phyloP scores from a whole-genome alignment of 1,140 invertebrate species.

The Penaeus indicus region DNA sequence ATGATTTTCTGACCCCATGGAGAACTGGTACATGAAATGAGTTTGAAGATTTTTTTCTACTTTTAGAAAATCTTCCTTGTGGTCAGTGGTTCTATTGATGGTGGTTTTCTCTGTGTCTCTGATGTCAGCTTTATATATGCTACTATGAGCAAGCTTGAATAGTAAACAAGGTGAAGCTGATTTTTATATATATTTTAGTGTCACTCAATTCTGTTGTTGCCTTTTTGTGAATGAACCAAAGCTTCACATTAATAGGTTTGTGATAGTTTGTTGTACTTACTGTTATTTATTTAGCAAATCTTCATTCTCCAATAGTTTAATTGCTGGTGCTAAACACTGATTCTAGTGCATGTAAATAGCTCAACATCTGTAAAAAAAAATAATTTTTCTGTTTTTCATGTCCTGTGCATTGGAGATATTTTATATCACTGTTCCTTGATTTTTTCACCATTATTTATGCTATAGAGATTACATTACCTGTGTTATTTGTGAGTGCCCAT shows the following conservation, averaged over 20 bases:
- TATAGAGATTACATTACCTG: too few relatives aligned
- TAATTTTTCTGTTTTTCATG: too few relatives aligned
- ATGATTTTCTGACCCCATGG: conserved; percentile 35
- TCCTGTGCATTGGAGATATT: too few relatives aligned
- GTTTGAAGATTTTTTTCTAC: conserved; percentile 9
- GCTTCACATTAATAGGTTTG: conserved; percentile 18
- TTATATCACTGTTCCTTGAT: too few relatives aligned
- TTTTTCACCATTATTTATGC: too few relatives aligned
- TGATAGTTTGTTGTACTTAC: conserved; percentile 44
- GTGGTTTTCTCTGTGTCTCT: conserved; percentile 29
- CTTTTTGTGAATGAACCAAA: conserved; percentile 45
- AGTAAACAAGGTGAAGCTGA: conserved; percentile 50
- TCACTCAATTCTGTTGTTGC: conserved; percentile 13
- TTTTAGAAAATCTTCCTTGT: background rate
- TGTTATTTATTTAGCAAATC: conserved; percentile 48
- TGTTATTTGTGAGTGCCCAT: too few relatives aligned
- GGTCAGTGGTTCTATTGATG: conserved; percentile 33
- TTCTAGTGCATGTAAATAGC: conserved; percentile 56
- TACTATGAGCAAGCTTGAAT: conserved; percentile 36
- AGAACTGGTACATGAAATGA: conserved; percentile 12
- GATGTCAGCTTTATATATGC: conserved; percentile 57
- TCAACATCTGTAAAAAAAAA: conserved; percentile 25
- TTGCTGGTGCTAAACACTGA: conserved; percentile 55
- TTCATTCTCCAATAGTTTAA: conserved; percentile 45
- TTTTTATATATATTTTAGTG: conserved; percentile 32